Base-by-base conservation (phyloP, 1,140 invertebrate genomes). In the Acromyrmex heyeri region DNA sequence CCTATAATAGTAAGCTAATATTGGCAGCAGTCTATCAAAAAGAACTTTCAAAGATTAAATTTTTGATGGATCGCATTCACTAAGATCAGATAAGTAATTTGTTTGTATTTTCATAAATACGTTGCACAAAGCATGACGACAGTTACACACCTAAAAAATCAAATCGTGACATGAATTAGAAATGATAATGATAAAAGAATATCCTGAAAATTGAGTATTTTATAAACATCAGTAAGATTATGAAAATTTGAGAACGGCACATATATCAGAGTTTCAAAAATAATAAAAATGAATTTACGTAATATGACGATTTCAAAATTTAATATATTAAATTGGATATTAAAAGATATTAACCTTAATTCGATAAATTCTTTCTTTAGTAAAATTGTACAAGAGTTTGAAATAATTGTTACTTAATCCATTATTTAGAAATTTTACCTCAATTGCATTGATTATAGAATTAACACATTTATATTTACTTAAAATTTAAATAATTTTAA, bases 21-120 rank as follows among this genome's bases (percentile, higher is more conserved):
- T 79, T 79, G 76, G 67, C 76, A 44, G 48, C 12, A 8, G 21
- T 21, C 38, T 53, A 79, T 69, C 24, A 30, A 81, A 69, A 21
- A 27, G 48, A 53, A 38, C 48, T 81, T 81, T 24, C 21, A 24
- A 21, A 81, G 24, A 81, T 81, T 81, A 70, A 69, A 27, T 5
- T 55, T 44, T 81, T 81, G 77, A 81, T 81, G 30, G 77, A 81
- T 81, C 8, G 18, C 16, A 27, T 69, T 27, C 67, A 79, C 0
- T 4, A 69, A 21, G 21, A 21, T 21, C 1, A 24, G 18, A 24
- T 79, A 34, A 69, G n/a, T 79, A 27, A 78, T 78, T 78, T 78
- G 61, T 78, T 78, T 78, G 48, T 64, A 48, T 62, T 48, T 18
- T 44, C 48, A 69, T 14, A 55, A 69, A 69, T 55, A 55, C 27